phyloP scores from a whole-genome alignment of 2,797 vertebrate species.

The Neosilurus hyrtlii region DNA sequence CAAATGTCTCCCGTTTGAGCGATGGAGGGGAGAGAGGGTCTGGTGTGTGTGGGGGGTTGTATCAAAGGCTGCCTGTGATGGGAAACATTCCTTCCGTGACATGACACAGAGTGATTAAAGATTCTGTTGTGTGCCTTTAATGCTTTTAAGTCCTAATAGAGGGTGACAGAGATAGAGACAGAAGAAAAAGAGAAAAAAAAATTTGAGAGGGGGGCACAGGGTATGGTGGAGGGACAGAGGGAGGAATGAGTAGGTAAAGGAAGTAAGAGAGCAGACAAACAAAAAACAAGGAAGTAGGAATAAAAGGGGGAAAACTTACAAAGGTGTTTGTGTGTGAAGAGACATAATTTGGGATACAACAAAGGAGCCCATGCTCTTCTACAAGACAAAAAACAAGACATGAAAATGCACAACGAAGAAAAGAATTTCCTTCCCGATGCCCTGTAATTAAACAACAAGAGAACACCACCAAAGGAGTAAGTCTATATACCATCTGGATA shows the following conservation, averaged over 20 bases:
- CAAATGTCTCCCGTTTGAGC: slow-evolving; percentile 48
- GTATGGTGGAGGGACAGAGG: slow-evolving; percentile 17
- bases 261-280: slow-evolving; percentile 21
- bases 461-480: slow-evolving; percentile 21
- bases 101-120: slow-evolving; percentile 75
- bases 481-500: slow-evolving; percentile 29
- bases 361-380: not conserved
- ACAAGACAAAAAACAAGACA: slow-evolving; percentile 33
- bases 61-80: slow-evolving; percentile 71
- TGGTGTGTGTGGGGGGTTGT: slow-evolving; percentile 61
- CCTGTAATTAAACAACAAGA: slow-evolving; percentile 43
- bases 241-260: slow-evolving; percentile 44
- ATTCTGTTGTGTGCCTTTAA: slow-evolving; percentile 57
- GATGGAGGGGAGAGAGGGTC: slow-evolving; percentile 42
- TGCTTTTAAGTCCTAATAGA: slow-evolving; percentile 68
- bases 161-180: slow-evolving; percentile 60
- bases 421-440: slow-evolving; percentile 30
- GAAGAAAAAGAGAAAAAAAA: slow-evolving; percentile 23
- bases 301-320: not conserved
- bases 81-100: slow-evolving; percentile 75
- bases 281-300: not conserved
- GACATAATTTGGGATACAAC: slow-evolving; percentile 4
- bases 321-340: slow-evolving; percentile 2
- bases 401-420: slow-evolving; percentile 40
- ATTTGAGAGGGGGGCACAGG: slow-evolving; percentile 16